Evolutionary conservation across 2,113 vertebrate genomes (phyloP).

Genomic region (Ictalurus punctatus): DNA sequence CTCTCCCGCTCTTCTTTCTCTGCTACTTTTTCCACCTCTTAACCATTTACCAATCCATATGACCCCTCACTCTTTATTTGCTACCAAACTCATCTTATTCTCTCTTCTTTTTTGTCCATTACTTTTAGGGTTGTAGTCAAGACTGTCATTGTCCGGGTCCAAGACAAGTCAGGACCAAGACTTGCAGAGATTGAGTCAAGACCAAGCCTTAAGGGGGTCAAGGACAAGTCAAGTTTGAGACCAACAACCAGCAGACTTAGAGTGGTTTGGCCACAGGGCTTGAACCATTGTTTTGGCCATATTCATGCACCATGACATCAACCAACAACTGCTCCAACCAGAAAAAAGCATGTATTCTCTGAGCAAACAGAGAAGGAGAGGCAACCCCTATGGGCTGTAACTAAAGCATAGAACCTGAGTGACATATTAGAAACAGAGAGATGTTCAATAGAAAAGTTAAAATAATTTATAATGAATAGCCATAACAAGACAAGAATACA

Average conservation of each 20-base stretch:
- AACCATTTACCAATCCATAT: not conserved
- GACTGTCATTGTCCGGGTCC: not conserved
- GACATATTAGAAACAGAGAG: not conserved
- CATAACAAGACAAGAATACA: not conserved
- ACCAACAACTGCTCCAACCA: not conserved
- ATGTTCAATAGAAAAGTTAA: not conserved
- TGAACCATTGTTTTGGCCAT: not conserved
- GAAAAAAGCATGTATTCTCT: not conserved
- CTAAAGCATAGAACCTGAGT: not conserved
- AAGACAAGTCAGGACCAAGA: not conserved
- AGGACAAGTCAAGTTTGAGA: not conserved
- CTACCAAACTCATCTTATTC: not conserved
- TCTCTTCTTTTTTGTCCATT: not conserved
- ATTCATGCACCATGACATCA: not conserved
- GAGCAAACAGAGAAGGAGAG: not conserved
- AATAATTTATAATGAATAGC: not conserved
- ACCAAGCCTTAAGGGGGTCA: not conserved
- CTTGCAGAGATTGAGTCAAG: not conserved
- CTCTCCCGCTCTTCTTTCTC: not conserved
- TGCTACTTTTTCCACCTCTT: not conserved
- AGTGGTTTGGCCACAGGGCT: not conserved
- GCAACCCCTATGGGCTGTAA: not conserved
- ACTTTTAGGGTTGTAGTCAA: not conserved
- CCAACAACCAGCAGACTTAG: not conserved
- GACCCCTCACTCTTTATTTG: not conserved